Evolutionary conservation across 2,888 invertebrate species (phyloP).

Genomic region (Lasioglossum morio): DNA sequence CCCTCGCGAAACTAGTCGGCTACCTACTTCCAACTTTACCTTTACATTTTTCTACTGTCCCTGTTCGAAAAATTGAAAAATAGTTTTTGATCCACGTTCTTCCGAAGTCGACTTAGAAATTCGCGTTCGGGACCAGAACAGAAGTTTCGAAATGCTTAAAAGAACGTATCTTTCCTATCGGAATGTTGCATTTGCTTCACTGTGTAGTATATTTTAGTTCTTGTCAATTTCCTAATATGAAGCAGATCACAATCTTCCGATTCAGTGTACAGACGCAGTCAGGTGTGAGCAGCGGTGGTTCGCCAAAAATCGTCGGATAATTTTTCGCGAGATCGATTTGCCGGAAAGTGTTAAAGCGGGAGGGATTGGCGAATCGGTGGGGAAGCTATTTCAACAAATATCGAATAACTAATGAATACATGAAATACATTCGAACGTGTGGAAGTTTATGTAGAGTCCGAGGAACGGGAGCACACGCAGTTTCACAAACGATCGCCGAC

Average conservation of each 20-base stretch:
- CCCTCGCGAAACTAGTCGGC: background rate
- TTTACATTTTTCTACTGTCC: background rate
- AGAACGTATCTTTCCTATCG: too few relatives aligned
- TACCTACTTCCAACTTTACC: background rate
- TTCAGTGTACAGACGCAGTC: too few relatives aligned
- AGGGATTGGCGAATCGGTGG: background rate
- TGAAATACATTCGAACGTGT: background rate
- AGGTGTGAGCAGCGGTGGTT: too few relatives aligned
- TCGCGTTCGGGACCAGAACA: background rate
- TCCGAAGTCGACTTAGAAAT: background rate
- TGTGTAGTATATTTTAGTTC: background rate
- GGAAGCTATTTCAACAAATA: background rate
- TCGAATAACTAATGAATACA: slow-evolving; percentile 2
- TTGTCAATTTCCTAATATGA: too few relatives aligned
- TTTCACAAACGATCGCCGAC: slow-evolving; percentile 14
- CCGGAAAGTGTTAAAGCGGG: background rate
- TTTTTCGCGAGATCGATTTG: background rate
- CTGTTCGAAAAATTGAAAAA: background rate
- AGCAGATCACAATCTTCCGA: too few relatives aligned
- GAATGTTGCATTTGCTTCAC: background rate
- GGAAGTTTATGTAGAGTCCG: slow-evolving; percentile 8
- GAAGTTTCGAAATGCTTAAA: background rate
- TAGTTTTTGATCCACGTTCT: background rate
- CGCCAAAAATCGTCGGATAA: background rate
- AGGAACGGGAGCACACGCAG: background rate